phyloP scores from a whole-genome alignment of 2,888 invertebrate genomes.

The Dryobota labecula region DNA sequence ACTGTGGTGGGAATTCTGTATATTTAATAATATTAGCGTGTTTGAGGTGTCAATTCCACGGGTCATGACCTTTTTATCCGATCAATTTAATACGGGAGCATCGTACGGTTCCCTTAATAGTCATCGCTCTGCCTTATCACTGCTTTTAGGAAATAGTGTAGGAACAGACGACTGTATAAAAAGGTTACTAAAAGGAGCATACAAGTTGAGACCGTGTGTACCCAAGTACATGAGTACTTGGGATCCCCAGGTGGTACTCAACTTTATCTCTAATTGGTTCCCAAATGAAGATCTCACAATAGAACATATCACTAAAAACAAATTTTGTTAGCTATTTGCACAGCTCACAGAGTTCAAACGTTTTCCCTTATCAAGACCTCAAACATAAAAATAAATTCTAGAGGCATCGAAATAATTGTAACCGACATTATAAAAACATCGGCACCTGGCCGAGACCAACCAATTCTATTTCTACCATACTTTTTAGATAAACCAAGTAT shows the following conservation, averaged over 20 bases:
- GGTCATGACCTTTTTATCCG: constrained; percentile 39
- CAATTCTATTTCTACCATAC: constrained; percentile 1
- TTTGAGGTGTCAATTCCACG: too few species aligned
- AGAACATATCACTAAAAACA: constrained; percentile 61
- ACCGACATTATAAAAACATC: background rate
- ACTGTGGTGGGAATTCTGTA: constrained; percentile 24
- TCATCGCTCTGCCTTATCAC: constrained; percentile 65
- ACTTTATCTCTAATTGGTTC: constrained; percentile 53
- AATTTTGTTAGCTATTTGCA: constrained; percentile 61
- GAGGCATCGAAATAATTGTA: background rate
- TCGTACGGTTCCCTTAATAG: constrained; percentile 61
- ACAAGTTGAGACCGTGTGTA: constrained; percentile 56
- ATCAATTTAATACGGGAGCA: constrained; percentile 56
- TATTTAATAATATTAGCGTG: constrained; percentile 9
- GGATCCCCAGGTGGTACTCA: constrained; percentile 63
- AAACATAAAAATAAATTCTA: constrained; percentile 5
- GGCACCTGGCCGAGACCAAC: background rate
- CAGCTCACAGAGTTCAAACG: constrained; percentile 23
- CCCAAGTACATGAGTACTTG: constrained; percentile 66
- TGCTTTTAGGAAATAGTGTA: constrained; percentile 61
- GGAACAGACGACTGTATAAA: constrained; percentile 56
- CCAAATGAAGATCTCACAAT: constrained; percentile 53
- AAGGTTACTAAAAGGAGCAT: constrained; percentile 64
- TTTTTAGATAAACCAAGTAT: background rate
- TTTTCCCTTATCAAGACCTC: constrained; percentile 8